Evolutionary conservation across 2,113 vertebrate species (phyloP), one percentile per base, ranked within the genome.

Genomic region (Chloropsis cyanopogon): DNA sequence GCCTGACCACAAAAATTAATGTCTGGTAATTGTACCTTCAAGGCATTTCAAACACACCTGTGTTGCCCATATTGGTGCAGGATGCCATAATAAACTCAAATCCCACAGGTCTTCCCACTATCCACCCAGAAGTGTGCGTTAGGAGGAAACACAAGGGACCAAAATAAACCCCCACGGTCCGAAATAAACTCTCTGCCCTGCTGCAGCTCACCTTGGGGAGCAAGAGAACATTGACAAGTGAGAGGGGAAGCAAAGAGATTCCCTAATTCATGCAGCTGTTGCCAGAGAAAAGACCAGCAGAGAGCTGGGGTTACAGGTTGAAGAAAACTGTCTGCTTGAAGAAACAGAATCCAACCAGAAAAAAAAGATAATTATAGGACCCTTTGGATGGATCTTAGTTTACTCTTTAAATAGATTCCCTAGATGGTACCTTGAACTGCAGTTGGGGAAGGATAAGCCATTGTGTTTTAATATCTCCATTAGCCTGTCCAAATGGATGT

Each of bases 91-190:
- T 15, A 31, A 94, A 53, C 28, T 26, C 20, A 46, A 25, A 57
- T 28, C 29, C 41, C 12, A 13, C 0, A 14, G 33, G 14, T 41
- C 21, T 46, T n/a, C 15, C 20, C 22, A 16, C 19, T 16, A 8
- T 21, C 52, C 57, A 16, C 31, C 6, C 10, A 60, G 6, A 7
- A 56, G 31, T 0, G 2, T 16, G 11, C 0, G 0, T 31, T 1
- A 64, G 29, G 61, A 86, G 7, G 23, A 49, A 70, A 33, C 25
- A 28, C n/a, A 19, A 65, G 31, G 56, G 60, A 31, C 11, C 50
- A 60, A 11, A 60, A 29, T 8, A 66, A 63, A 10, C 2, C 5
- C n/a, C 12, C 3, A 1, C 0, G 18, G 14, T 15, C 35, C 1
- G 1, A 50, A 61, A 37, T 37, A 37, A 37, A 37, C 37, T 37